Evolutionary conservation across 2,113 vertebrate genomes (phyloP), one percentile per base, ranked within the genome.

Genomic region (Myocastor coypus): DNA sequence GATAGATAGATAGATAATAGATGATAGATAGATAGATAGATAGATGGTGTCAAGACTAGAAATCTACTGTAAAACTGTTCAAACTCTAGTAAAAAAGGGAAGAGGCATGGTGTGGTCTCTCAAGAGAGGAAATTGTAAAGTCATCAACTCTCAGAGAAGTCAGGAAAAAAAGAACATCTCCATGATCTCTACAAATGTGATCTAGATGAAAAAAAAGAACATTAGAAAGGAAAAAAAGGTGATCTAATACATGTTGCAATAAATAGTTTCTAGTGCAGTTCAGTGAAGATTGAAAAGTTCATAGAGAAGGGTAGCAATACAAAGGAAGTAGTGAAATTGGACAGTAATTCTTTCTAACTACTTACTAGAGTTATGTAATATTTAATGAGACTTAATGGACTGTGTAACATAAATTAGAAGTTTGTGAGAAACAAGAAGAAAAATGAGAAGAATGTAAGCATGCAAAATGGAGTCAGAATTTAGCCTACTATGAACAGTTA

Each of bases 281-380:
- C 50, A 59, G 10, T 30, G 28, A 40, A 86, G 32, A 94, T 30
- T 68, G 46, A 52, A 73, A 96, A n/a, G 12, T 71, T 85, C 63
- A 93, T 7, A 86, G 66, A n/a, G 46, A 80, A 64, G 37, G 26
- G 2, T 30, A n/a, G n/a, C 8, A 17, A 71, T 42, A 86, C 30
- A 42, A 92, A 93, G 6, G 28, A 86, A 84, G 5, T 71, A 81
- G 90, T 92, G 14, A 81, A 89, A 90, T 87, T 91, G 57, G 11
- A 87, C 7, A 89, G 13, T 42, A 57, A 42, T 83, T 81, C 17
- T 71, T 81, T 91, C 24, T 30, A n/a, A n/a, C n/a, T n/a, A 78
- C 22, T n/a, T 13, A 32, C 19, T 7, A 11, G 17, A 30, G 57
- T 42, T 91, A 30, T 52, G 50, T 83, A 34, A n/a, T 88, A 63